phyloP scores from a whole-genome alignment of 2,888 invertebrate species.

The Plemyria rubiginata region DNA sequence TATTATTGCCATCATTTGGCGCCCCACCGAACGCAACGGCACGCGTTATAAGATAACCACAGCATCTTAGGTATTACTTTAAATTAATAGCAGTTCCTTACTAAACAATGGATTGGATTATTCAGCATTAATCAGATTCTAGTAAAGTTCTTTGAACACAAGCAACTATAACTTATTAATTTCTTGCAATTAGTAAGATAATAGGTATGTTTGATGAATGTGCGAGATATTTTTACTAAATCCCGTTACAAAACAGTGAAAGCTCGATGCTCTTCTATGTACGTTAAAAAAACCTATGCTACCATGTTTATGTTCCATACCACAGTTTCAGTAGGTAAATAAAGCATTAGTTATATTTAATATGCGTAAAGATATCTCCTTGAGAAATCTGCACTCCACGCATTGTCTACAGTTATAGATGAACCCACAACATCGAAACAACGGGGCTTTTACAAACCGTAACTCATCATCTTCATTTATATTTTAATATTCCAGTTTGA shows the following conservation, averaged over 20 bases:
- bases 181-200: too few species aligned
- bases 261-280: not conserved
- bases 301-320: slow-evolving; percentile 23
- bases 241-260: not conserved
- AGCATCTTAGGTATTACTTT: slow-evolving; percentile 4
- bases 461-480: slow-evolving; percentile 46
- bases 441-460: slow-evolving; percentile 59
- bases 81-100: slow-evolving; percentile 16
- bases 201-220: too few species aligned
- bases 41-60: slow-evolving; percentile 25
- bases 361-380: slow-evolving; percentile 38
- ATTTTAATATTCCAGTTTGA: slow-evolving; percentile 47
- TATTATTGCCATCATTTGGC: slow-evolving; percentile 40
- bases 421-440: slow-evolving; percentile 53
- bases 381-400: slow-evolving; percentile 30
- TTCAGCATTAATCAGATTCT: slow-evolving; percentile 14
- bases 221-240: too few species aligned
- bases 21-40: slow-evolving; percentile 35
- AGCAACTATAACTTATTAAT: too few species aligned
- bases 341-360: slow-evolving; percentile 26
- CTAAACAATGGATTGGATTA: slow-evolving; percentile 23
- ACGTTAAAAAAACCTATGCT: not conserved
- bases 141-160: too few species aligned
- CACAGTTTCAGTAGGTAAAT: slow-evolving; percentile 22
- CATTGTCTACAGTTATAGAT: slow-evolving; percentile 55